phyloP scores from a whole-genome alignment of 2,797 vertebrate genomes.

The Kryptopterus vitreolus region DNA sequence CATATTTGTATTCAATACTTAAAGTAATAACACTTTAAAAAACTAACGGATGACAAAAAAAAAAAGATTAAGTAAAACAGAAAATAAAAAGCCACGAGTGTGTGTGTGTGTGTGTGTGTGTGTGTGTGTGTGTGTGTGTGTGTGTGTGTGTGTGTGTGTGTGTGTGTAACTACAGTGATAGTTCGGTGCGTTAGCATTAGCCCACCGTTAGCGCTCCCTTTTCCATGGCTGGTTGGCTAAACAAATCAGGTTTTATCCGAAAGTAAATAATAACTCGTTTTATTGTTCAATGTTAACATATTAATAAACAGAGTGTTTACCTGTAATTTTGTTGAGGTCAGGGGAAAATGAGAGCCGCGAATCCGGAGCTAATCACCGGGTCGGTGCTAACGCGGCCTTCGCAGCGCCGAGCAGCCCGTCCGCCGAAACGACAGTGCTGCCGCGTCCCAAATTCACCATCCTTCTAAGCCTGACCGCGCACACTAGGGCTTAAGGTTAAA shows the following conservation, averaged over 20 bases:
- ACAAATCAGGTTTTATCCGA: neutral
- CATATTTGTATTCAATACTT: too few relatives aligned
- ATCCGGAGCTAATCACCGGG: conserved; percentile 34
- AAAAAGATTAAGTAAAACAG: too few relatives aligned
- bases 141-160: too few relatives aligned
- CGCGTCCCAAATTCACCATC: neutral
- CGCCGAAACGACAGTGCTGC: conserved; percentile 73
- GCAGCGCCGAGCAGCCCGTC: conserved; percentile 66
- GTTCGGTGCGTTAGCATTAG: conserved; percentile 28
- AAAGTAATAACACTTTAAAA: too few relatives aligned
- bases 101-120: too few relatives aligned
- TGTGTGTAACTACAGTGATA: too few relatives aligned
- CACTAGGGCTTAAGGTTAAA: neutral
- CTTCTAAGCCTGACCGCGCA: too few relatives aligned
- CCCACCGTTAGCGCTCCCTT: too few relatives aligned
- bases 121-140: too few relatives aligned
- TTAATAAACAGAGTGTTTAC: conserved; percentile 57
- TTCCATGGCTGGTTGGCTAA: neutral
- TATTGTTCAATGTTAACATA: neutral
- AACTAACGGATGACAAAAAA: neutral
- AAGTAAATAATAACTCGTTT: neutral
- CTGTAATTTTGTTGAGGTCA: conserved; percentile 59
- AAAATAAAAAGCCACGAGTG: neutral
- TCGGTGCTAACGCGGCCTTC: conserved; percentile 70
- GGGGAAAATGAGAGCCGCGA: conserved; percentile 62